Evolutionary conservation across 1,140 invertebrate species (phyloP).

Genomic region (Calliphora vicina): DNA sequence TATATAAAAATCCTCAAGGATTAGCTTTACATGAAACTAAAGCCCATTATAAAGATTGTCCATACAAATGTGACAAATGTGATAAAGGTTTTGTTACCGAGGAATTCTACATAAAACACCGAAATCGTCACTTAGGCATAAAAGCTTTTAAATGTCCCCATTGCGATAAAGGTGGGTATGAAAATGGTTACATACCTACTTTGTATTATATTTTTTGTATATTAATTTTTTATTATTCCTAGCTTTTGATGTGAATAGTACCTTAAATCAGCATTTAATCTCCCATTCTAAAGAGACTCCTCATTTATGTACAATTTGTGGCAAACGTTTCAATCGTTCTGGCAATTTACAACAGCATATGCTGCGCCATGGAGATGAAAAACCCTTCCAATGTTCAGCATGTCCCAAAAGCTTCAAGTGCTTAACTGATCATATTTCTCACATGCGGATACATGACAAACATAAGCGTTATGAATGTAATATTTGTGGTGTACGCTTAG

Average conservation of each 20-base stretch:
- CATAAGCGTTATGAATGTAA: too few relatives aligned
- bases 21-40: neutral
- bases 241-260: neutral
- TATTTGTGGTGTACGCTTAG: too few relatives aligned
- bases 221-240: too few relatives aligned
- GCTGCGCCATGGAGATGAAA: neutral
- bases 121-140: too few relatives aligned
- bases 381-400: neutral
- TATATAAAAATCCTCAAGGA: too few relatives aligned
- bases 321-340: neutral
- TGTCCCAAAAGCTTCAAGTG: neutral
- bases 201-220: too few relatives aligned
- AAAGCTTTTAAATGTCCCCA: too few relatives aligned
- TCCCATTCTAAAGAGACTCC: neutral
- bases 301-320: neutral
- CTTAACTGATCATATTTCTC: neutral
- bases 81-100: too few relatives aligned
- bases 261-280: neutral
- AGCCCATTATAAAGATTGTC: neutral
- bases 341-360: neutral
- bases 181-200: too few relatives aligned
- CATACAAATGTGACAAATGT: too few relatives aligned
- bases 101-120: too few relatives aligned
- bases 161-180: too few relatives aligned
- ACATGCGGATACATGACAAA: neutral